These are phyloP conservation scores for Brachionus calyciflorus DNA, from an alignment of 1,140 invertebrate genomes.

Conservation along the genomic window DNA sequence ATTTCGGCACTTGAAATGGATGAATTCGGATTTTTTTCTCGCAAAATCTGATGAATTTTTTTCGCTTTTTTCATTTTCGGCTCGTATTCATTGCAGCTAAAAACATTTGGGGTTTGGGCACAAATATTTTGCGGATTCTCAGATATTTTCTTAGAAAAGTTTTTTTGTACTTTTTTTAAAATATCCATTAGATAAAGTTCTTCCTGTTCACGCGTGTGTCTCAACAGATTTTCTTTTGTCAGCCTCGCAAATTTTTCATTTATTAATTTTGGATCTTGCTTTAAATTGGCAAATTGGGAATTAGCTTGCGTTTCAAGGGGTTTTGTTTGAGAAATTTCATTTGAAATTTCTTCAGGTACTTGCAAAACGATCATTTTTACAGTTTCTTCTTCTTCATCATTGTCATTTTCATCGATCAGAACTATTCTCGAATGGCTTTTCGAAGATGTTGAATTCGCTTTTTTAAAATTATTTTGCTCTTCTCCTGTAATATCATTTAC, in stretches of 20 bases:
- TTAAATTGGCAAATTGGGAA: neutral
- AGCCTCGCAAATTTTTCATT: neutral
- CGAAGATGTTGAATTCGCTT: conserved; percentile 6
- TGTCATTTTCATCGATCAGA: conserved; percentile 34
- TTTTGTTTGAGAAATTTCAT: neutral
- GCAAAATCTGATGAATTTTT: neutral
- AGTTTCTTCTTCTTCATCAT: conserved; percentile 28
- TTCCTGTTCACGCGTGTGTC: conserved; percentile 35
- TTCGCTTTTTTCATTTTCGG: neutral
- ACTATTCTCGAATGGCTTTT: conserved; percentile 35
- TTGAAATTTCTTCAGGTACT: neutral
- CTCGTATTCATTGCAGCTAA: conserved; percentile 39
- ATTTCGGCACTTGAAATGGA: neutral
- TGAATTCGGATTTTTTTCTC: neutral
- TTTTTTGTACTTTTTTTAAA: conserved; percentile 37
- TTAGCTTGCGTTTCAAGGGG: neutral
- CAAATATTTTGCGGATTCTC: conserved; percentile 28
- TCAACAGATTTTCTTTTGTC: conserved; percentile 25
- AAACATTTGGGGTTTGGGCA: conserved; percentile 26
- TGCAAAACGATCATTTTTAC: neutral
- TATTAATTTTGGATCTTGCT: neutral
- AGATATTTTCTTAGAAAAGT: conserved; percentile 5
- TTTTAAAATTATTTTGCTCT: conserved; percentile 17
- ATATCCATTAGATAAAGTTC: conserved; percentile 21
- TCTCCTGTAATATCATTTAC: neutral